Base-by-base conservation (phyloP, 2,888 invertebrate species). In the Acrobasis repandana region DNA sequence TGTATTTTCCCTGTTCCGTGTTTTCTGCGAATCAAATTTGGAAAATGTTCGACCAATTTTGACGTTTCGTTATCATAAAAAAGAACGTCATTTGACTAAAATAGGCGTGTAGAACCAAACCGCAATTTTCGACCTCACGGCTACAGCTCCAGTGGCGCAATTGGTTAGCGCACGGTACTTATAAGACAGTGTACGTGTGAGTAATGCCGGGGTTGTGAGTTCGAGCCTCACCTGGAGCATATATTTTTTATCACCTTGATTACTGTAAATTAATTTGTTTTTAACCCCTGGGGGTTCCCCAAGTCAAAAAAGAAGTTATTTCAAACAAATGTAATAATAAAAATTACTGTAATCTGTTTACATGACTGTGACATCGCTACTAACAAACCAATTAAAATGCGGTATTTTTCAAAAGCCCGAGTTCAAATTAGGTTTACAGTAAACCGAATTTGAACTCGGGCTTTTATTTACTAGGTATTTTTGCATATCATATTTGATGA, bases 141-240 rank as follows among this genome's bases (percentile, higher is more conserved):
- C 18, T 79, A 79, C 75, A 93, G 97, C 97, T 96, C 97, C 97
- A 97, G 98, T 98, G 98, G 98, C 98, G 98, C 98, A 98, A 98
- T 98, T 97, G 98, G 98, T 98, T 98, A 98, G 98, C 98, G 98
- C 98, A 98, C 98, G 98, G 98, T 98, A 98, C 98, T 98, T 98
- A 98, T 98, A 97, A 95, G 96, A 95, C 98, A 98, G 98, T 98
- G 94, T 94, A 94, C 94, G 95, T 90, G 88, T 96, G 97, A 97
- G 98, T 95, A 83, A 98, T 98, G 98, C 97, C 97, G 97, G 97
- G 97, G 98, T 98, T 98, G 97, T 96, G 98, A 98, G 98, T 98
- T 98, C 98, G 98, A 98, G 97, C 98, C 98, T 98, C 98, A 97
- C 97, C 97, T 97, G 97, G 97, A 96, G 97, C 97, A 97, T 88